A percentile compares a stretch with the other conserved stretches of the same genome.
These are phyloP conservation scores for Arrhopalites spinosus DNA, from an alignment of 2,888 invertebrate genomes.

Conservation along the genomic window DNA sequence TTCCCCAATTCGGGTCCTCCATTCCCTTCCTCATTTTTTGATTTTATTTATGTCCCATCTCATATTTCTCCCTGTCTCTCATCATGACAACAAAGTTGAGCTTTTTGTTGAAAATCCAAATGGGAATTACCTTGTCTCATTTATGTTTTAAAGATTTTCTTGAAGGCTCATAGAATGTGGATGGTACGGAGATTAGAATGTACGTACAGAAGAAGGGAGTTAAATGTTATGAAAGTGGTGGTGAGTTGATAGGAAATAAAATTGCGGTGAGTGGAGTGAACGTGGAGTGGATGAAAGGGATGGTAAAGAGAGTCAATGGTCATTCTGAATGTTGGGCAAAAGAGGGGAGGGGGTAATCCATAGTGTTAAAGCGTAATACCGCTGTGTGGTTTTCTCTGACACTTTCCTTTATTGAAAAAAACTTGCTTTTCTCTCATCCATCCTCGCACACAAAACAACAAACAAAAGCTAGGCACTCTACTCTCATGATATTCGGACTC, in stretches of 20 bases:
- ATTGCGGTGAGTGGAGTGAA: neutral
- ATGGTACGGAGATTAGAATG: neutral
- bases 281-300: neutral
- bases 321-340: neutral
- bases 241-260: no score
- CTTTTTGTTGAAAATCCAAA: neutral
- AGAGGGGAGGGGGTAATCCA: neutral
- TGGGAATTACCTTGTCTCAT: neutral
- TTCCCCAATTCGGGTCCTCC: neutral
- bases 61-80: no score
- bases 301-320: neutral
- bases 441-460: neutral
- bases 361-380: slow-evolving; percentile 43
- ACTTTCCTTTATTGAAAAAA: slow-evolving; percentile 29
- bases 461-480: neutral
- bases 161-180: neutral
- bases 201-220: neutral
- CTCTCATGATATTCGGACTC: neutral
- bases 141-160: neutral
- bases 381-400: slow-evolving; percentile 44
- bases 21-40: no score
- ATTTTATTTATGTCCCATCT: neutral
- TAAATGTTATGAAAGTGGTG: neutral
- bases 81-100: no score
- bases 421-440: neutral